phyloP scores from a whole-genome alignment of 2,113 vertebrate species.

The Bambusicola thoracicus region DNA sequence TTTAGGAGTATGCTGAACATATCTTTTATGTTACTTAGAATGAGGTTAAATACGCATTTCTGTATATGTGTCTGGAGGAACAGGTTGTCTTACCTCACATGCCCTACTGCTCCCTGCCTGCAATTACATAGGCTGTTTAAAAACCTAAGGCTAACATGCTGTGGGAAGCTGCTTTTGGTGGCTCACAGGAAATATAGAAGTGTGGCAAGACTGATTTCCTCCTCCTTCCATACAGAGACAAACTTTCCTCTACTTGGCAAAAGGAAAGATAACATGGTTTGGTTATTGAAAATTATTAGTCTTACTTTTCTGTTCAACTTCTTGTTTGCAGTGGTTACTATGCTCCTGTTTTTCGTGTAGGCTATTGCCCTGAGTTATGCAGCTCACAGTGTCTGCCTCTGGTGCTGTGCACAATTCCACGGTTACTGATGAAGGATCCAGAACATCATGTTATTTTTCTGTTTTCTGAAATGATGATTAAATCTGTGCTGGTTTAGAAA shows the following conservation, averaged over 20 bases:
- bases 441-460: constrained; percentile 20
- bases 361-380: not conserved
- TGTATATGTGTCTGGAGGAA: not conserved
- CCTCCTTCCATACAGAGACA: not conserved
- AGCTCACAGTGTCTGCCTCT: not conserved
- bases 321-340: not conserved
- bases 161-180: not conserved
- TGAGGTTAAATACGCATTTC: not conserved
- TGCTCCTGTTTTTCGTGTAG: not conserved
- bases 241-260: not conserved
- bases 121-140: not conserved
- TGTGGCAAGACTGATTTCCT: not conserved
- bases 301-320: not conserved
- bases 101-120: not conserved
- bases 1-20: not conserved
- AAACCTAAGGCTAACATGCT: not conserved
- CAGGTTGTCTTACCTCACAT: not conserved
- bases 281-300: not conserved
- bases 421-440: not conserved
- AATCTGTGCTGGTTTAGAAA: constrained; percentile 43
- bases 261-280: not conserved
- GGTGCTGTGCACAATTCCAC: not conserved
- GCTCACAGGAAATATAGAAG: not conserved
- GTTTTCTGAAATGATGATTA: constrained; percentile 47
- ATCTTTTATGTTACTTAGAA: not conserved